Percentiles rank a stretch among this genome's conserved stretches.
These are phyloP conservation scores for Mixornis gularis DNA, from an alignment of 2,113 vertebrate genomes.

Conservation along the genomic window DNA sequence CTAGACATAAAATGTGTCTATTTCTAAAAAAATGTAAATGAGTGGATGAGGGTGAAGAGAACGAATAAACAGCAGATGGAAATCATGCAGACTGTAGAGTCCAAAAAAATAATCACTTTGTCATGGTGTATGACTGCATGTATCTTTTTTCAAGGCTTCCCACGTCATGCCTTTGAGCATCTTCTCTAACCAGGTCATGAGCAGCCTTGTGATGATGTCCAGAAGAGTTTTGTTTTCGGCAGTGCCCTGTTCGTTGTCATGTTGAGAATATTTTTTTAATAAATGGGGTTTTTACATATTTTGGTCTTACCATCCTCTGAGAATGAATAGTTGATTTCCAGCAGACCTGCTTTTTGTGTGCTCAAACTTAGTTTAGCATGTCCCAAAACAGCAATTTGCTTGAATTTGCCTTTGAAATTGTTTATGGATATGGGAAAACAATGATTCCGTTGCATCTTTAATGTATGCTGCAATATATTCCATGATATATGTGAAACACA, in stretches of 20 bases:
- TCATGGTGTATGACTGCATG: neutral
- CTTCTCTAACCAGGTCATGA: neutral
- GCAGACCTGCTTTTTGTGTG: neutral
- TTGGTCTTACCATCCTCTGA: neutral
- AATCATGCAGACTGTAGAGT: neutral
- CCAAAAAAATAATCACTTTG: slow-evolving; percentile 7
- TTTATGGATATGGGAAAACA: neutral
- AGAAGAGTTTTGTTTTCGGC: neutral
- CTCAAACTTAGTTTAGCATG: neutral
- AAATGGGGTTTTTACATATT: neutral
- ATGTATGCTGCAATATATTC: neutral
- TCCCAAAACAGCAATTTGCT: neutral
- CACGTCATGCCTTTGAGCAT: neutral
- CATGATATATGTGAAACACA: neutral
- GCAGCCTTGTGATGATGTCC: neutral
- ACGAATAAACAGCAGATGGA: slow-evolving; percentile 25
- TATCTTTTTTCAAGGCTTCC: neutral
- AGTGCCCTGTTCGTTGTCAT: neutral
- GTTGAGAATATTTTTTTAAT: neutral
- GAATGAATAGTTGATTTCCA: neutral
- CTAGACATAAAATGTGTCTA: neutral
- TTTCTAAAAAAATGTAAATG: slow-evolving; percentile 1
- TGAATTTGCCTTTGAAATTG: neutral
- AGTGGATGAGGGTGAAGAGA: slow-evolving; percentile 17
- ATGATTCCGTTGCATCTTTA: neutral